These are phyloP conservation scores for Drosophila equinoxialis DNA, from an alignment of 1,140 invertebrate genomes.

Conservation along the genomic window DNA sequence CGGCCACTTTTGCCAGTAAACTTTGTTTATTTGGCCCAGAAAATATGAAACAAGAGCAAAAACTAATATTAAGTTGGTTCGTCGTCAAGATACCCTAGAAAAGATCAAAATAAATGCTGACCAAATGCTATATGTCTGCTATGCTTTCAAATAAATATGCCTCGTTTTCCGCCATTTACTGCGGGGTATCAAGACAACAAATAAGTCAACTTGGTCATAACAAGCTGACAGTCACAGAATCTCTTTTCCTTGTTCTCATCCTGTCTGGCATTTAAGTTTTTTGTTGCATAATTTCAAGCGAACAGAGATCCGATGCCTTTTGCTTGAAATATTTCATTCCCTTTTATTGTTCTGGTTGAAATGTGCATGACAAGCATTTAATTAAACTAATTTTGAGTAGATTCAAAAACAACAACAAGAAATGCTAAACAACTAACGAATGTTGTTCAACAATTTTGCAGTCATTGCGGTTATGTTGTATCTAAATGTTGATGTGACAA, in stretches of 20 bases:
- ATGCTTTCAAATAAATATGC: neutral
- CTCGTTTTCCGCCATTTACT: neutral
- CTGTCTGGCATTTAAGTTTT: slow-evolving; percentile 40
- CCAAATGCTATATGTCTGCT: no score
- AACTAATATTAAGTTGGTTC: neutral
- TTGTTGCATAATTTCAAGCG: slow-evolving; percentile 48
- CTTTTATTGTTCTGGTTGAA: neutral
- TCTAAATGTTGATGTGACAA: slow-evolving; percentile 15
- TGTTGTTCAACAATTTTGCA: slow-evolving; percentile 29
- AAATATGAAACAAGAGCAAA: slow-evolving; percentile 15
- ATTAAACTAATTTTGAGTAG: slow-evolving; percentile 69
- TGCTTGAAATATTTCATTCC: neutral
- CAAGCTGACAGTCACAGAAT: slow-evolving; percentile 38
- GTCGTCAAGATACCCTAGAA: neutral
- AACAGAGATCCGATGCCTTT: slow-evolving; percentile 33
- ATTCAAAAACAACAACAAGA: slow-evolving; percentile 30
- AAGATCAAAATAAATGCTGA: no score
- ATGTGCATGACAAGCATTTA: slow-evolving; percentile 49
- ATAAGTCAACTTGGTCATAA: slow-evolving; percentile 60
- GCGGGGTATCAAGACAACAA: slow-evolving; percentile 28
- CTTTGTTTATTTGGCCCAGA: slow-evolving; percentile 58
- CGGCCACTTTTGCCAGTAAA: slow-evolving; percentile 39
- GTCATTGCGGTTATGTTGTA: slow-evolving; percentile 12
- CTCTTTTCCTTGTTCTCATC: slow-evolving; percentile 17
- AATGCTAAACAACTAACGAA: slow-evolving; percentile 24